Evolutionary conservation across 2,113 vertebrate genomes (phyloP).

Genomic region (Halcyon senegalensis): DNA sequence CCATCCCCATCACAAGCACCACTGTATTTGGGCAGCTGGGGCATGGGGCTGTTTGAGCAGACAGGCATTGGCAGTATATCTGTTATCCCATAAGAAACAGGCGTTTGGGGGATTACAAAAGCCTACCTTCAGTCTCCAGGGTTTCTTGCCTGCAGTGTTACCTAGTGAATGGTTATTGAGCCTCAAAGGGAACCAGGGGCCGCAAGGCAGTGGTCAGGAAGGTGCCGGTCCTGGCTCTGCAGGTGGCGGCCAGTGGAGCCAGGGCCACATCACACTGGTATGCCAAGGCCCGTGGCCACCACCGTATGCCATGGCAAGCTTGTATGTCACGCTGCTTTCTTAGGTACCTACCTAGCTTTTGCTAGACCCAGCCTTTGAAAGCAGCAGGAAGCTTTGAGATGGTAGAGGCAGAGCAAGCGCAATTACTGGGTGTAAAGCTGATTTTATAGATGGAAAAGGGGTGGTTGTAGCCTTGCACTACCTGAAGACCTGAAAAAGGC

Average conservation of each 20-base stretch:
- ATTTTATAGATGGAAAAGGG: not conserved
- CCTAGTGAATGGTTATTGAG: not conserved
- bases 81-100: not conserved
- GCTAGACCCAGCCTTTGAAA: not conserved
- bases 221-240: not conserved
- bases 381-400: not conserved
- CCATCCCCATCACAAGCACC: accelerated
- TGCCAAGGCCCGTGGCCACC: accelerated
- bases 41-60: accelerated
- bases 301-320: accelerated
- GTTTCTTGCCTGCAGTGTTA: not conserved
- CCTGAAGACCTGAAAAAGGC: not conserved
- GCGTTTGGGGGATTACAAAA: not conserved
- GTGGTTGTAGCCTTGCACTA: not conserved
- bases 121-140: accelerated
- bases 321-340: not conserved
- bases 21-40: accelerated
- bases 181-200: not conserved
- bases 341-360: not conserved
- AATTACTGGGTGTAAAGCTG: not conserved
- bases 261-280: not conserved
- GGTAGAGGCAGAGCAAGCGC: not conserved
- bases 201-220: accelerated
- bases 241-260: not conserved
- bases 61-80: accelerated